These are phyloP conservation scores for Agonopterix heracliana DNA, from an alignment of 2,888 invertebrate genomes.

Conservation along the genomic window DNA sequence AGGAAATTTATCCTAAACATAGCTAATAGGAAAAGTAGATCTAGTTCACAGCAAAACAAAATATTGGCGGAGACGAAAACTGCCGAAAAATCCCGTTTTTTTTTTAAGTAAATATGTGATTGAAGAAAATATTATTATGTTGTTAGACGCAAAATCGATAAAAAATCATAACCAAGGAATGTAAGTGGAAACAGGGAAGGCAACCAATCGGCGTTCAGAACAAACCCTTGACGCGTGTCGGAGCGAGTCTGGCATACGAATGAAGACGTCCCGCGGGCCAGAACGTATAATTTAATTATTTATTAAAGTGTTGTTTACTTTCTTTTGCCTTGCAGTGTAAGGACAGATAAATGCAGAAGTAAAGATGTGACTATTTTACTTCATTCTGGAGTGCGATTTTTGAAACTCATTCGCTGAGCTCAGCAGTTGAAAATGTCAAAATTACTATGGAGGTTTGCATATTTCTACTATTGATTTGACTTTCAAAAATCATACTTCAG, in stretches of 20 bases:
- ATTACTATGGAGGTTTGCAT: too few species aligned
- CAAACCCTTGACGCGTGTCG: slow-evolving; percentile 1
- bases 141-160: not conserved
- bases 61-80: too few species aligned
- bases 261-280: not conserved
- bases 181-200: not conserved
- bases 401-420: too few species aligned
- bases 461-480: too few species aligned
- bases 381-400: too few species aligned
- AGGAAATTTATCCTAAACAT: too few species aligned
- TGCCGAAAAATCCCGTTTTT: too few species aligned
- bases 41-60: too few species aligned
- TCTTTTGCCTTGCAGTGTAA: not conserved
- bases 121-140: not conserved
- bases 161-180: not conserved
- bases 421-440: too few species aligned
- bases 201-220: slow-evolving; percentile 3
- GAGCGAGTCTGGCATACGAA: slow-evolving; percentile 1
- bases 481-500: too few species aligned
- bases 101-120: too few species aligned
- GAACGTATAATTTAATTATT: slow-evolving; percentile 1
- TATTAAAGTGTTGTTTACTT: slow-evolving; percentile 2
- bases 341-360: not conserved
- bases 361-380: not conserved
- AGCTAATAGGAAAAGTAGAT: too few species aligned